Conservation (phyloP, 2,113 vertebrate species). For the Cyanoramphus novaezelandiae region DNA sequence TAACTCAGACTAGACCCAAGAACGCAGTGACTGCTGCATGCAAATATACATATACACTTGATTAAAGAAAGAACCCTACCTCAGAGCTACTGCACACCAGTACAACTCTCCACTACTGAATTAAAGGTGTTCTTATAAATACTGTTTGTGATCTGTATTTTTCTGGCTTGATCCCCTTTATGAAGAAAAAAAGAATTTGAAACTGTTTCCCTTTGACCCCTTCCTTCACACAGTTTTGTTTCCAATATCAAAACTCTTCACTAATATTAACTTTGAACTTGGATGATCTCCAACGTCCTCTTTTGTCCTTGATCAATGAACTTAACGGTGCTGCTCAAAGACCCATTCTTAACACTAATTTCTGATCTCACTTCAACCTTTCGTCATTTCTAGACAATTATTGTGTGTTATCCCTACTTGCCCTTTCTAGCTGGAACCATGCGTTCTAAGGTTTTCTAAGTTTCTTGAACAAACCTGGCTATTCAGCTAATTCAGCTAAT, state of each 20-base stretch:
- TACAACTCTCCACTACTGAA: neutral
- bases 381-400: neutral
- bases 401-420: neutral
- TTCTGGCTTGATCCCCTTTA: neutral
- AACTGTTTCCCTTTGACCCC: neutral
- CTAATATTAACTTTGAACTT: neutral
- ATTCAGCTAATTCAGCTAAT: neutral
- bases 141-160: neutral
- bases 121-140: neutral
- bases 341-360: neutral
- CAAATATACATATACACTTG: neutral
- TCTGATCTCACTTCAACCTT: neutral
- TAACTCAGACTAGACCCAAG: neutral
- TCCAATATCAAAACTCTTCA: neutral
- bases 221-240: neutral
- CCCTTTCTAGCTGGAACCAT: neutral
- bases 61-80: neutral
- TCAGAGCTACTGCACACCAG: neutral
- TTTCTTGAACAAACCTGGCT: constrained; percentile 17
- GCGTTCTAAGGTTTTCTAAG: neutral
- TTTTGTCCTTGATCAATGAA: neutral
- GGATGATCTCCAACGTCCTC: neutral
- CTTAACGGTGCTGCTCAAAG: neutral
- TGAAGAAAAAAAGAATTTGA: neutral
- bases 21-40: neutral